Base-by-base conservation (phyloP, 2,888 invertebrate genomes). In the Barypeithes pellucidus region DNA sequence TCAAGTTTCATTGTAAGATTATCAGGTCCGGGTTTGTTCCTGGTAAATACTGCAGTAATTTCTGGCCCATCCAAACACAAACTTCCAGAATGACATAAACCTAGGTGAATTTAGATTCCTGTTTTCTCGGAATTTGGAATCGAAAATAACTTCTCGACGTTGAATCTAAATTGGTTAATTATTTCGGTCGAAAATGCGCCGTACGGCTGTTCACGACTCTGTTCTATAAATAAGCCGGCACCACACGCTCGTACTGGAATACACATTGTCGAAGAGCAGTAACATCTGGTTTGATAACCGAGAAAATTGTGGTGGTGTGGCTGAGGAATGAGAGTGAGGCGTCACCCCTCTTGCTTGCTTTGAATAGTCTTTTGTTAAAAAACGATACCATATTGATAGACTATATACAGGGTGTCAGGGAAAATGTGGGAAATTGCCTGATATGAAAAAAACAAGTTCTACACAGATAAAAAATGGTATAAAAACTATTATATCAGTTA, bases 251-350 rank as follows among this genome's bases (percentile, higher is more conserved):
- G 7, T 61, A 68, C 61, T 68, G 68, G 24, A 41, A 50, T 68
- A 36, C 50, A 39, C 18, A 63, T 70, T 70, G 69, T 70, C 69
- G 62, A 60, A 63, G 69, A 54, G 62, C 63, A 70, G 62, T 52
- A 69, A 69, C 69, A 69, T 69, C 69, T 69, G 69, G 62, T 33
- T 33, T 14, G 33, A 54, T 57, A 57, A 33, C 33, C 29, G 9
- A 36, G 33, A 29, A 33, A 36, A 29, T 57, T 57, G 33, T 57
- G 54, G 14, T 33, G 2, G 33, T 33, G 33, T 57, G 11, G 16
- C 16, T 9, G 18, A 54, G 14, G n/a, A 29, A 33, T 16, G 33
- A 50, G 14, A n/a, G 43, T 43, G 0, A 43, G 16, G 16, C 43
- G 7, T 16, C 16, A 5, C n/a, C 8, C 39, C 39, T 39, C 9